Conservation (phyloP, 2,113 vertebrate genomes). For the Notarius lentiginosus region DNA sequence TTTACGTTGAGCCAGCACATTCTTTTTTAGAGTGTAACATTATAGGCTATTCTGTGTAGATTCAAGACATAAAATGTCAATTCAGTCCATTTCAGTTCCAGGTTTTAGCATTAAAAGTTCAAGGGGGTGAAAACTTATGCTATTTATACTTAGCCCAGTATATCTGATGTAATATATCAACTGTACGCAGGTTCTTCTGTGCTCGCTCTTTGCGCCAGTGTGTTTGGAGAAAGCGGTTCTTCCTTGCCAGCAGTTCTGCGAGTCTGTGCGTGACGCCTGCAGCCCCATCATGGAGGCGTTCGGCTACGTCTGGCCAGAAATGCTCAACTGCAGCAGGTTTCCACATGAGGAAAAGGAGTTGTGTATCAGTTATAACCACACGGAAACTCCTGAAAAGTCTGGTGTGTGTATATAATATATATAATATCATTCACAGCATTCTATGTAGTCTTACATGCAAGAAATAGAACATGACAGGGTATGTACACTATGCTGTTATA, state of each 20-base stretch:
- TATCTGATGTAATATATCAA: background rate
- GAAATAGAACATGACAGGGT: background rate
- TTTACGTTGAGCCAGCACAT: too few species aligned
- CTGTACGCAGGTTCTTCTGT: constrained; percentile 81
- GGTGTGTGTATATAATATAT: constrained; percentile 25
- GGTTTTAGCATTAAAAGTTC: background rate
- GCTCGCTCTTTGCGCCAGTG: constrained; percentile 94
- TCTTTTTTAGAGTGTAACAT: background rate
- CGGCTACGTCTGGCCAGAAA: constrained; percentile 96
- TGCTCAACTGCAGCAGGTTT: constrained; percentile 95
- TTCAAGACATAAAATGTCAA: background rate
- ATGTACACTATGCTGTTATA: background rate
- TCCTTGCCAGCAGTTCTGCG: constrained; percentile 93
- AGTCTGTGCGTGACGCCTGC: constrained; percentile 91
- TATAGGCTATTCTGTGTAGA: background rate
- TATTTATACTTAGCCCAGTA: background rate
- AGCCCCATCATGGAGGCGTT: constrained; percentile 96
- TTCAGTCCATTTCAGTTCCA: background rate
- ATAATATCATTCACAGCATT: background rate
- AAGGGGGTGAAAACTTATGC: background rate
- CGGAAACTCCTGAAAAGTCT: constrained; percentile 66
- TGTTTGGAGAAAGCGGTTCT: constrained; percentile 88
- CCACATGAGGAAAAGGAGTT: constrained; percentile 84
- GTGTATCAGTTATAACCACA: constrained; percentile 80
- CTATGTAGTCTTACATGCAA: background rate